Percentiles rank a stretch among this genome's conserved stretches.
phyloP scores from a whole-genome alignment of 2,888 invertebrate genomes.

The Chalcis sispes region DNA sequence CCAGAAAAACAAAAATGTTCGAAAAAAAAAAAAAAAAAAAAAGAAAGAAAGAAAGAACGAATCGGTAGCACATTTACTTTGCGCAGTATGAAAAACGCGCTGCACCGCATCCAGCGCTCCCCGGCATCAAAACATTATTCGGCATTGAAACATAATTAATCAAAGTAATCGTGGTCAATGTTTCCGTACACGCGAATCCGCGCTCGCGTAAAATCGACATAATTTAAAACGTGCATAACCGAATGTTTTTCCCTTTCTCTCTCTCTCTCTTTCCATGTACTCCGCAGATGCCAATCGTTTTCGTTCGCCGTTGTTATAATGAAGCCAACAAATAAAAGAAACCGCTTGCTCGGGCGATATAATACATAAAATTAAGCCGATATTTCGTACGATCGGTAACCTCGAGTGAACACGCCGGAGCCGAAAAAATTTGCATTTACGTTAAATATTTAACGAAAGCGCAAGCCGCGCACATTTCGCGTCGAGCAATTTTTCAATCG shows the following conservation, averaged over 20 bases:
- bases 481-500: no score
- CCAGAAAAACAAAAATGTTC: no score
- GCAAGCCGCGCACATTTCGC: no score
- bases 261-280: no score
- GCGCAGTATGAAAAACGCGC: constrained; percentile 26
- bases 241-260: no score
- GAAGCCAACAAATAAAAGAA: constrained; percentile 32
- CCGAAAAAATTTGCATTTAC: no score
- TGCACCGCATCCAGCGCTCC: not conserved
- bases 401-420: no score
- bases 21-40: not conserved
- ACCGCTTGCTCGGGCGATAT: no score
- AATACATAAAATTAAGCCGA: no score
- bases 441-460: no score
- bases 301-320: constrained; percentile 4
- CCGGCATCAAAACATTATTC: constrained; percentile 47
- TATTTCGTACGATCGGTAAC: no score
- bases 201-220: constrained; percentile 44
- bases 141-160: constrained; percentile 48
- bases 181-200: not conserved
- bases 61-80: no score
- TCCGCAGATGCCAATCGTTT: constrained; percentile 24
- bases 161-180: constrained; percentile 17
- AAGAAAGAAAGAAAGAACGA: not conserved
- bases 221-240: constrained; percentile 39